Conservation (phyloP, 2,888 invertebrate species). For the Caenorhabditis plicata region DNA sequence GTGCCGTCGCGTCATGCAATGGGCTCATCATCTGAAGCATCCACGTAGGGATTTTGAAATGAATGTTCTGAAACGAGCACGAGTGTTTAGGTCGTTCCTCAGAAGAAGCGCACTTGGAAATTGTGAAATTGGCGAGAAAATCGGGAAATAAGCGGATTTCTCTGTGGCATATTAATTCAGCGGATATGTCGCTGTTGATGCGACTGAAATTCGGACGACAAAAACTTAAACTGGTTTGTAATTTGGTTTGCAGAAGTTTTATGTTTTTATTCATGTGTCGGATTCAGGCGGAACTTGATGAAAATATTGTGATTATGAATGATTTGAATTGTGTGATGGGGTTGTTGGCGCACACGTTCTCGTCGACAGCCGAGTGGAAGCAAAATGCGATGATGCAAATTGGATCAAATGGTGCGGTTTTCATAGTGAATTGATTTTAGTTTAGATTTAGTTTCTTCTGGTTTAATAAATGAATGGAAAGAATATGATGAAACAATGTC, state of each 20-base stretch:
- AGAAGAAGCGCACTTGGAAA: slow-evolving; percentile 14
- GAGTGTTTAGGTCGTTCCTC: slow-evolving; percentile 16
- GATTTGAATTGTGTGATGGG: slow-evolving; percentile 25
- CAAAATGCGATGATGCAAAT: slow-evolving; percentile 2
- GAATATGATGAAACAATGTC: slow-evolving; percentile 20
- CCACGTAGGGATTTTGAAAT: slow-evolving; percentile 2
- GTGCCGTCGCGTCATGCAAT: slow-evolving; percentile 19
- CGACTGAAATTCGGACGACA: slow-evolving; percentile 22
- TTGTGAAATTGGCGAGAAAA: slow-evolving; percentile 34
- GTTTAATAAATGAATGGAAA: slow-evolving; percentile 8
- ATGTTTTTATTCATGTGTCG: too few species aligned
- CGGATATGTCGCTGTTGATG: slow-evolving; percentile 12
- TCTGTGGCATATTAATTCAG: slow-evolving; percentile 19
- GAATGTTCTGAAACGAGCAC: neutral
- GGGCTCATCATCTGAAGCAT: slow-evolving; percentile 24
- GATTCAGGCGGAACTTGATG: slow-evolving; percentile 2
- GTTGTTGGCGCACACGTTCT: slow-evolving; percentile 13
- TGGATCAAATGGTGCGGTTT: too few species aligned
- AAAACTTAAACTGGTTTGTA: slow-evolving; percentile 12
- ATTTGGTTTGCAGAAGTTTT: neutral
- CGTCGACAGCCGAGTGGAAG: slow-evolving; percentile 11
- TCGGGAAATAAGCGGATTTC: slow-evolving; percentile 32
- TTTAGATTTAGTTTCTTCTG: too few species aligned
- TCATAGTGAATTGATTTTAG: too few species aligned
- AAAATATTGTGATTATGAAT: slow-evolving; percentile 61